Conservation (phyloP, 1,140 invertebrate species). For the Brachionus koreanus region DNA sequence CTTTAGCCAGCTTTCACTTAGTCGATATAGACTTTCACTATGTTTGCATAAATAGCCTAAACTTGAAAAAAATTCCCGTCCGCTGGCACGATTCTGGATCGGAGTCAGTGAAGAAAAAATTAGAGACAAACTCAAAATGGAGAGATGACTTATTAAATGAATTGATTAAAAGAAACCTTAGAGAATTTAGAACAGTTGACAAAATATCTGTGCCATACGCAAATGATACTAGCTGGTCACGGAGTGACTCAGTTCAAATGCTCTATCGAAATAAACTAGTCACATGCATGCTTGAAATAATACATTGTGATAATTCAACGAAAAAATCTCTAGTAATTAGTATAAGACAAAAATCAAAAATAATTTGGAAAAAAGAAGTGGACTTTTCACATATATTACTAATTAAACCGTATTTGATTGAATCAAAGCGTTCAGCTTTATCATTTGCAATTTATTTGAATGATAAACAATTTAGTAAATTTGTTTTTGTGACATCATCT, state of each 20-base stretch:
- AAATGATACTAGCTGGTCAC: constrained; percentile 29
- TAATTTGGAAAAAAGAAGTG: not conserved
- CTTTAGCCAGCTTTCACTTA: not conserved
- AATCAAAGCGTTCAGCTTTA: not conserved
- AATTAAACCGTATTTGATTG: not conserved
- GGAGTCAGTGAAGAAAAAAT: not conserved
- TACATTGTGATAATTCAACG: not conserved
- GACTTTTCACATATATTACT: constrained; percentile 4
- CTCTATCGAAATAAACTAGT: not conserved
- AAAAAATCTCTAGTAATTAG: not conserved
- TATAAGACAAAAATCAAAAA: not conserved
- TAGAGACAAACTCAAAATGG: constrained; percentile 20
- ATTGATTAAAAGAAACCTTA: constrained; percentile 16
- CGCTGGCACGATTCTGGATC: not conserved
- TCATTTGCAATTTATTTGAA: constrained; percentile 19
- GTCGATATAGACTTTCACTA: not conserved
- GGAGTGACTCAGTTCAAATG: not conserved
- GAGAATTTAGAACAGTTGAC: constrained; percentile 12
- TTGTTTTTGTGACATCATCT: constrained; percentile 6
- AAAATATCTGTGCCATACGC: constrained; percentile 38
- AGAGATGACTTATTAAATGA: not conserved
- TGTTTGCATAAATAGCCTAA: not conserved
- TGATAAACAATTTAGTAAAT: not conserved
- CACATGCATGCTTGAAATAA: not conserved
- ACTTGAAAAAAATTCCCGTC: not conserved